Conservation (phyloP, 1,140 invertebrate genomes). For the Eupeodes corollae region DNA sequence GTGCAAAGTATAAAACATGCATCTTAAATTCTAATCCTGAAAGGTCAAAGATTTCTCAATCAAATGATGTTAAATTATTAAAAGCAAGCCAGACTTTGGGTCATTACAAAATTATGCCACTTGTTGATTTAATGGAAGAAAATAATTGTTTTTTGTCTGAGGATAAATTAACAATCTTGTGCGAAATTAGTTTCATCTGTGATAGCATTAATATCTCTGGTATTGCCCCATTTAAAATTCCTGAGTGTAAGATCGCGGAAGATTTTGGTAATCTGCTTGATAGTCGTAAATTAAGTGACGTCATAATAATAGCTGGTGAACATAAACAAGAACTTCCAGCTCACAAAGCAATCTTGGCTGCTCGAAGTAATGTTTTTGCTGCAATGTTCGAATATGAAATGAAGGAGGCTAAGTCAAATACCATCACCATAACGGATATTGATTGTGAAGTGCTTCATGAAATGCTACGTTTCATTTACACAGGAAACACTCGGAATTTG, state of each 20-base stretch:
- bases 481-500: constrained; percentile 86
- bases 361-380: constrained; percentile 90
- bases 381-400: constrained; percentile 99
- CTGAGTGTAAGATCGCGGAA: constrained; percentile 87
- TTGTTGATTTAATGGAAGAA: constrained; percentile 96
- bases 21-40: too few relatives aligned
- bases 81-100: constrained; percentile 99
- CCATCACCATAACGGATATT: constrained; percentile 94
- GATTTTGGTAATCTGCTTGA: constrained; percentile 89
- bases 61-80: too few relatives aligned
- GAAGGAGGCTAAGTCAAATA: constrained; percentile 93
- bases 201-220: constrained; percentile 95
- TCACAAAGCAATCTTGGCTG: constrained; percentile 95
- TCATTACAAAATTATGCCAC: constrained; percentile 99
- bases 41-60: too few relatives aligned
- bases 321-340: constrained; percentile 89
- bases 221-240: constrained; percentile 93
- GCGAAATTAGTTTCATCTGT: constrained; percentile 94
- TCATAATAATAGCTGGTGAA: constrained; percentile 82
- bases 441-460: constrained; percentile 92
- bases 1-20: too few relatives aligned
- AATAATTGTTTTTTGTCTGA: constrained; percentile 94
- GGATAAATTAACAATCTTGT: constrained; percentile 98
- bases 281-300: constrained; percentile 92
- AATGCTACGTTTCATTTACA: constrained; percentile 98